phyloP scores from a whole-genome alignment of 1,140 invertebrate genomes.

The Zaprionus taronus region DNA sequence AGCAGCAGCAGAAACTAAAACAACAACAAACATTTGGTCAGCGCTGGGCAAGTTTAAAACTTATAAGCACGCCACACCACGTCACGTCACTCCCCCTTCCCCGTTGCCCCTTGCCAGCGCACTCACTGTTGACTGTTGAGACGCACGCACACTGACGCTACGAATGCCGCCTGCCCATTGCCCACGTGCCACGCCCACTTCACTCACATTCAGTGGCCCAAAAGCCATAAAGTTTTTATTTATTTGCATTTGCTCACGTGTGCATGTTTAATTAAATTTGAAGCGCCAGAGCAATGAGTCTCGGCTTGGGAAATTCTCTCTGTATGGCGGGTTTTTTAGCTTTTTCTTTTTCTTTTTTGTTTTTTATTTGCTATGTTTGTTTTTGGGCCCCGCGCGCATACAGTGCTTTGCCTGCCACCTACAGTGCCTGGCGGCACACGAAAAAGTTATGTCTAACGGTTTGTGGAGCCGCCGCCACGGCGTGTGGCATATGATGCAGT shows the following conservation, averaged over 20 bases:
- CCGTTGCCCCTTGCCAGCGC: slow-evolving; percentile 30
- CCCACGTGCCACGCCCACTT: not conserved
- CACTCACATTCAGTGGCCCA: slow-evolving; percentile 45
- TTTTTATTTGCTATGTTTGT: slow-evolving; percentile 11
- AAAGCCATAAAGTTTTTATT: slow-evolving; percentile 82
- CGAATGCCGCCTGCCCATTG: not conserved
- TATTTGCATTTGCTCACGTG: slow-evolving; percentile 83
- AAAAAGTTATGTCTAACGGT: slow-evolving; percentile 72
- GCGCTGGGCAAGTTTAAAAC: slow-evolving; percentile 67
- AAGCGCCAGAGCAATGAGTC: slow-evolving; percentile 77
- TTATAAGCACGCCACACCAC: slow-evolving; percentile 73
- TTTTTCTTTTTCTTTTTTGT: slow-evolving; percentile 19
- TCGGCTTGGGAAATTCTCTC: slow-evolving; percentile 62
- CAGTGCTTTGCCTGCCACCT: slow-evolving; percentile 11
- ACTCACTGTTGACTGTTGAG: slow-evolving; percentile 57
- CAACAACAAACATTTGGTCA: slow-evolving; percentile 39
- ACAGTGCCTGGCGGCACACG: slow-evolving; percentile 34
- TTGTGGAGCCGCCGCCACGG: slow-evolving; percentile 25
- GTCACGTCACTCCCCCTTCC: slow-evolving; percentile 41
- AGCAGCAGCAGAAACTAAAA: slow-evolving; percentile 23
- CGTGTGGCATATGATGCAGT: slow-evolving; percentile 71
- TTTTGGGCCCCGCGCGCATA: slow-evolving; percentile 44
- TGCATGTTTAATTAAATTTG: slow-evolving; percentile 83
- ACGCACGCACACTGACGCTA: slow-evolving; percentile 57
- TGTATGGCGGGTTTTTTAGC: slow-evolving; percentile 16